These are phyloP conservation scores for Cryptoblepharus egeriae DNA, from an alignment of 2,797 vertebrate genomes.

Conservation along the genomic window DNA sequence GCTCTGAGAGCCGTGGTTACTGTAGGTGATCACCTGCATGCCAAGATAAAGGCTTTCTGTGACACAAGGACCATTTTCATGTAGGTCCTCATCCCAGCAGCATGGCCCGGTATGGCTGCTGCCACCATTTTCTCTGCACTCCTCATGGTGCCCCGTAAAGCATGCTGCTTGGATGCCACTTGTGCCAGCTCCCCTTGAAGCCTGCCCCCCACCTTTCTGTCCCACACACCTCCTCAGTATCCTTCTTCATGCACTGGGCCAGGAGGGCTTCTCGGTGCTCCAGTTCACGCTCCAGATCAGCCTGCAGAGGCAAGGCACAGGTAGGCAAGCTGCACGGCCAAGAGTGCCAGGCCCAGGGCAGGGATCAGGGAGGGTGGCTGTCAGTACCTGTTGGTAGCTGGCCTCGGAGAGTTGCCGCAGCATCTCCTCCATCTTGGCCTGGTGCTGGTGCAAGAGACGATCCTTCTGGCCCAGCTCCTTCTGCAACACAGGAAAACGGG, in stretches of 20 bases:
- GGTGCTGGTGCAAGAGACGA: conserved; percentile 88
- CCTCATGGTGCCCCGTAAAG: not conserved
- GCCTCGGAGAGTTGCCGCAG: conserved; percentile 86
- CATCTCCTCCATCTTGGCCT: conserved; percentile 89
- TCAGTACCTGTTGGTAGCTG: conserved; percentile 85
- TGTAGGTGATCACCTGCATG: conserved; percentile 69
- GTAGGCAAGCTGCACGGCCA: not conserved
- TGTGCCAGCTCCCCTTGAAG: not conserved
- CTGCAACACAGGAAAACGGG: conserved; percentile 72
- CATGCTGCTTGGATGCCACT: too few species aligned
- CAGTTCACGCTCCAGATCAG: conserved; percentile 85
- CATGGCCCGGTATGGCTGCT: too few species aligned
- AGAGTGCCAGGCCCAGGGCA: not conserved
- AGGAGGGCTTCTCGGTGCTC: conserved; percentile 85
- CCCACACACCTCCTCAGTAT: conserved; percentile 84
- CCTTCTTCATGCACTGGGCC: conserved; percentile 85
- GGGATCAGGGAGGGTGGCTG: not conserved
- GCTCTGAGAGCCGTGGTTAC: conserved; percentile 79
- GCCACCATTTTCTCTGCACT: not conserved
- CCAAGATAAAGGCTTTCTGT: conserved; percentile 14
- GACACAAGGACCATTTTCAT: not conserved
- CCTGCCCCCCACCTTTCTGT: not conserved
- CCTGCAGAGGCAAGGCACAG: conserved; percentile 70
- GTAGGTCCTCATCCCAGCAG: fast-evolving
- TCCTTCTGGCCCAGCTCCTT: conserved; percentile 94